Evolutionary conservation across 1,140 invertebrate species (phyloP).

Genomic region (Berghia stephanieae): DNA sequence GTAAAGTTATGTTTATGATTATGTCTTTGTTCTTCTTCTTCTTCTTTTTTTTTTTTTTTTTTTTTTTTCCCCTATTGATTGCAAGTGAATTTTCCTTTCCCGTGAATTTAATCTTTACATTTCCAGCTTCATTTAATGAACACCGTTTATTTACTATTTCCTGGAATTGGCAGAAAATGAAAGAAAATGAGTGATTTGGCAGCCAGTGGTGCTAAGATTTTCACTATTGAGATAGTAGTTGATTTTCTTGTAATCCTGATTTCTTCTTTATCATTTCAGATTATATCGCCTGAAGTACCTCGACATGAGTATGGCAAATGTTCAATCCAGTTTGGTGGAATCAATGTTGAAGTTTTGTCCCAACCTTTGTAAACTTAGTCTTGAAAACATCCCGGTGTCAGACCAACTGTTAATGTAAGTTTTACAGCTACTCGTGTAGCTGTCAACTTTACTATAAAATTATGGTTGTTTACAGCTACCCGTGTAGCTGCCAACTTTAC

Average conservation of each 20-base stretch:
- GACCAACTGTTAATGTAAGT: constrained; percentile 28
- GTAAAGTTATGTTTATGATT: neutral
- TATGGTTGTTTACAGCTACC: too few relatives aligned
- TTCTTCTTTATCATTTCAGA: constrained; percentile 1
- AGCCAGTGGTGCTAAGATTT: neutral
- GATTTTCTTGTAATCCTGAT: neutral
- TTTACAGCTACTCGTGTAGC: too few relatives aligned
- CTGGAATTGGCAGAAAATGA: neutral
- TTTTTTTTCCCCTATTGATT: neutral
- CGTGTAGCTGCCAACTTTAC: too few relatives aligned
- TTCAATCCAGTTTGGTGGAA: constrained; percentile 17
- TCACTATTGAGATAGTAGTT: neutral
- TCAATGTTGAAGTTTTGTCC: constrained; percentile 25
- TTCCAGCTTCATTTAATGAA: neutral
- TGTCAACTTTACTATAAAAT: too few relatives aligned
- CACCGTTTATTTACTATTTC: neutral
- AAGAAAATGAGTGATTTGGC: neutral
- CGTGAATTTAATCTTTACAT: neutral
- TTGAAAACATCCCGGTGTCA: constrained; percentile 29
- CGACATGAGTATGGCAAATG: constrained; percentile 33
- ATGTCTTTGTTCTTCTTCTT: neutral
- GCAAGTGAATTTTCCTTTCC: neutral
- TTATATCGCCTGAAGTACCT: constrained; percentile 18
- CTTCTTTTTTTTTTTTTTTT: neutral
- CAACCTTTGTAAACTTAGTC: constrained; percentile 10